Conservation (phyloP, 1,140 invertebrate species). For the Drosophila sechellia region DNA sequence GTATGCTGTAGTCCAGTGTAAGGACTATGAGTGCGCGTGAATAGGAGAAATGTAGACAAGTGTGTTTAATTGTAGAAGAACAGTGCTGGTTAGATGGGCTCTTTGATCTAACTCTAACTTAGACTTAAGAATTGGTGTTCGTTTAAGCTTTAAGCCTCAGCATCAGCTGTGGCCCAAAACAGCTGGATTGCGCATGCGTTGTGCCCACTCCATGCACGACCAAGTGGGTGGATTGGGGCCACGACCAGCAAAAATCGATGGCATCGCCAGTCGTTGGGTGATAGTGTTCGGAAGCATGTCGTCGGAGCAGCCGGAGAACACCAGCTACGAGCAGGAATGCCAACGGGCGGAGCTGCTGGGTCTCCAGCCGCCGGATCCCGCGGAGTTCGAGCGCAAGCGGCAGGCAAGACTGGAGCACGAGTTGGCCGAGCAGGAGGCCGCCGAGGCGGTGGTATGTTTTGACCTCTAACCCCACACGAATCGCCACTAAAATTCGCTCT, state of each 20-base stretch:
- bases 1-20: neutral
- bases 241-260: slow-evolving; percentile 52
- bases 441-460: slow-evolving; percentile 84
- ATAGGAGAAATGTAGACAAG: neutral
- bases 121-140: neutral
- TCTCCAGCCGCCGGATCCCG: slow-evolving; percentile 87
- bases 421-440: slow-evolving; percentile 84
- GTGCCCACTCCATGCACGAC: neutral
- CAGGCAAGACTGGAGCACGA: slow-evolving; percentile 80
- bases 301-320: slow-evolving; percentile 48
- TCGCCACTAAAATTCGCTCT: neutral
- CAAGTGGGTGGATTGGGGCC: slow-evolving; percentile 20
- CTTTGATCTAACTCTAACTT: neutral
- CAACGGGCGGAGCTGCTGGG: slow-evolving; percentile 90
- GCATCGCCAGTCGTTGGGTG: slow-evolving; percentile 32
- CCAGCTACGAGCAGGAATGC: slow-evolving; percentile 89
- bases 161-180: slow-evolving; percentile 19
- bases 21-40: slow-evolving; percentile 3
- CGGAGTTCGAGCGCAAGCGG: slow-evolving; percentile 86
- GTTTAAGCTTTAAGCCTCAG: slow-evolving; percentile 26
- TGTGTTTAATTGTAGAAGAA: neutral
- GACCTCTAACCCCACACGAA: neutral
- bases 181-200: slow-evolving; percentile 20
- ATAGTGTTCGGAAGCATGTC: slow-evolving; percentile 38
- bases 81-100: neutral